Percentiles rank a stretch among this genome's conserved stretches.
phyloP scores from a whole-genome alignment of 2,113 vertebrate species.

The Epinephelus lanceolatus region DNA sequence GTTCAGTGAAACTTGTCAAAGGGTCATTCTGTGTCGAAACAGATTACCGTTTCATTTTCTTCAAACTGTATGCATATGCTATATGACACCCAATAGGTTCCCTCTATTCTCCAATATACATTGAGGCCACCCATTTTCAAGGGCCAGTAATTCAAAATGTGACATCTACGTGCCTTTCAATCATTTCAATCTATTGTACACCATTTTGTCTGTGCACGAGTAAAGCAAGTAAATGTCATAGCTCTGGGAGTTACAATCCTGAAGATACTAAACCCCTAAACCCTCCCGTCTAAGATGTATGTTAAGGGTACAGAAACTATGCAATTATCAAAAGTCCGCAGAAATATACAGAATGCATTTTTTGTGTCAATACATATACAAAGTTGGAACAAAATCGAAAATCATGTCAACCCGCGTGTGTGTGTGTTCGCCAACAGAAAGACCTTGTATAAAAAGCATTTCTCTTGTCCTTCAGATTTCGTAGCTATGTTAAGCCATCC shows the following conservation, averaged over 20 bases:
- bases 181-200: background rate
- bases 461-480: background rate
- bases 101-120: too few relatives aligned
- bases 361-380: too few relatives aligned
- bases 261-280: background rate
- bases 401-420: background rate
- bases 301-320: too few relatives aligned
- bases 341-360: background rate
- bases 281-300: too few relatives aligned
- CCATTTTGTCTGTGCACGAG: background rate
- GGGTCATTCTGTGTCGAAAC: too few relatives aligned
- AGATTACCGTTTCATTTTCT: too few relatives aligned
- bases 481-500: background rate
- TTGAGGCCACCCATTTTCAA: background rate
- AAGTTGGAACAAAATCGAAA: too few relatives aligned
- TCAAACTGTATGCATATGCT: too few relatives aligned
- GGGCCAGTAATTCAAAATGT: background rate
- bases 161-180: background rate
- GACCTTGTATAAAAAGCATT: background rate
- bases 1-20: conserved; percentile 36
- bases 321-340: too few relatives aligned
- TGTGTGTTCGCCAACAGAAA: conserved; percentile 1
- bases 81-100: too few relatives aligned
- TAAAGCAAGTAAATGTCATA: background rate
- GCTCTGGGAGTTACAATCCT: background rate